These are phyloP conservation scores for Formica exsecta DNA, from an alignment of 1,140 invertebrate genomes.

Conservation along the genomic window DNA sequence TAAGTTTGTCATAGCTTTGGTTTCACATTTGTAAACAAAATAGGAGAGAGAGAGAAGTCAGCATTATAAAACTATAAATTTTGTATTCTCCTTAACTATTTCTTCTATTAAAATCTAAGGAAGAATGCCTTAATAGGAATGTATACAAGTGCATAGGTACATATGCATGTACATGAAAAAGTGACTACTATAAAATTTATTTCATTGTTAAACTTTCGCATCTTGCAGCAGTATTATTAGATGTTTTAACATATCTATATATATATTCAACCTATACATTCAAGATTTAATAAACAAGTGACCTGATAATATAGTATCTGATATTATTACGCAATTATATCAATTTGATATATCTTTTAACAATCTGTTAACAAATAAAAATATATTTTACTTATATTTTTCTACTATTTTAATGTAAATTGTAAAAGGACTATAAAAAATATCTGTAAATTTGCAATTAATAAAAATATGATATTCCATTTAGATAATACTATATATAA, in stretches of 20 bases:
- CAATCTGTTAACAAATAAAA: neutral
- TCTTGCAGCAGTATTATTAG: neutral
- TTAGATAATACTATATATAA: neutral
- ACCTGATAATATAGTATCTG: neutral
- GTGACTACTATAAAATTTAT: neutral
- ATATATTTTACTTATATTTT: too few relatives aligned
- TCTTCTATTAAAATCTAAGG: neutral
- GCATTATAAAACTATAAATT: neutral
- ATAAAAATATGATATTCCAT: neutral
- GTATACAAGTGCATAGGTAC: neutral
- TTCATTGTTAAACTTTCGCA: neutral
- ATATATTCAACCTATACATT: neutral
- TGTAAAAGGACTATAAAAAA: neutral
- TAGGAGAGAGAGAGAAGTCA: neutral
- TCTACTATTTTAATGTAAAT: neutral
- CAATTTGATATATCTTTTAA: neutral
- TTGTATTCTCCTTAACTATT: neutral
- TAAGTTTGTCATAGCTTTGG: neutral
- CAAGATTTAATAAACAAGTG: neutral
- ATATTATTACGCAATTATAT: neutral
- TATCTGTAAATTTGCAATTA: neutral
- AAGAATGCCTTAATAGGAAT: constrained; percentile 4
- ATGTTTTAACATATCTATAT: neutral
- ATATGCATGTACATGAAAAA: neutral
- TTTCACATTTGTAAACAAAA: neutral